phyloP scores from a whole-genome alignment of 2,113 vertebrate genomes.

The Scopus umbretta region DNA sequence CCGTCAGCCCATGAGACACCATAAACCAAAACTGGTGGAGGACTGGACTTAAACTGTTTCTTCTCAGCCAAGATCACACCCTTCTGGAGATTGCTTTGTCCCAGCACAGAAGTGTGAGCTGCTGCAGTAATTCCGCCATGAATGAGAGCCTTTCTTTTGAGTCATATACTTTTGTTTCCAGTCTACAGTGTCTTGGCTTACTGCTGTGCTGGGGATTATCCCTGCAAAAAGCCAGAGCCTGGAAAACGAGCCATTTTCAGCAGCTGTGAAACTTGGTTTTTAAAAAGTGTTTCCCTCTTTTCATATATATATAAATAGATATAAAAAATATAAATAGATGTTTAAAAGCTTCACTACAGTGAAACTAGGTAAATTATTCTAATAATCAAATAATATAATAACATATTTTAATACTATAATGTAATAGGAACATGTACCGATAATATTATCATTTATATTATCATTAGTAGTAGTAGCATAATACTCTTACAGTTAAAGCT shows the following conservation, averaged over 20 bases:
- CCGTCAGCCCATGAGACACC: not conserved
- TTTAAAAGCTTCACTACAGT: not conserved
- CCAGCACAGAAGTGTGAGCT: slow-evolving; percentile 41
- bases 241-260: slow-evolving; percentile 37
- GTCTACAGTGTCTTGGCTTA: slow-evolving; percentile 8
- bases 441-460: not conserved
- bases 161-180: slow-evolving; percentile 54
- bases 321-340: not conserved
- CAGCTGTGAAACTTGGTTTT: not conserved
- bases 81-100: slow-evolving; percentile 39
- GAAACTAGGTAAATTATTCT: not conserved
- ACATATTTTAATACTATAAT: not conserved
- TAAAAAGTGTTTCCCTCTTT: not conserved
- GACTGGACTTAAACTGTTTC: not conserved
- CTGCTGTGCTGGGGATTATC: slow-evolving; percentile 44
- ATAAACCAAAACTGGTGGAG: not conserved
- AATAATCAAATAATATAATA: not conserved
- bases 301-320: not conserved
- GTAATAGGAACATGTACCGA: not conserved
- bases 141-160: slow-evolving; percentile 58
- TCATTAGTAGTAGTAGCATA: not conserved
- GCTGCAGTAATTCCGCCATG: slow-evolving; percentile 43
- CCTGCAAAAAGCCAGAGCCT: not conserved
- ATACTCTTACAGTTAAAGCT: not conserved
- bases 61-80: slow-evolving; percentile 39